These are phyloP conservation scores for Tympanoctomys barrerae DNA, from an alignment of 2,797 vertebrate genomes.

Conservation along the genomic window DNA sequence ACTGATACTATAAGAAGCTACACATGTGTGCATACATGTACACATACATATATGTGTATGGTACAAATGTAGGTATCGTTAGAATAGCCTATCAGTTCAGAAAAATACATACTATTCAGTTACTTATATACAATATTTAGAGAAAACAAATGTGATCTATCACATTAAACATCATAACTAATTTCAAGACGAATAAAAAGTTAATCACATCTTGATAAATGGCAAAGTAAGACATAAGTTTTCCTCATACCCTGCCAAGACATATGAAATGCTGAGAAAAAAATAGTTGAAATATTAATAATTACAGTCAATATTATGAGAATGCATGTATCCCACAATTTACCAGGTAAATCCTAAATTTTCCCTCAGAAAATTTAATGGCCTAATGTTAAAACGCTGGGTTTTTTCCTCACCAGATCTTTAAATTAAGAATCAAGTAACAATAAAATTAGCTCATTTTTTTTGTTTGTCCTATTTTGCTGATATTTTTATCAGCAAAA, in stretches of 20 bases:
- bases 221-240: slow-evolving; percentile 9
- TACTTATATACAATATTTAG: background rate
- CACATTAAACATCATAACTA: background rate
- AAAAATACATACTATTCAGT: background rate
- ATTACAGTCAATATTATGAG: background rate
- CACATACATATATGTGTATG: background rate
- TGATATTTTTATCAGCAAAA: background rate
- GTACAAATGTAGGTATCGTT: background rate
- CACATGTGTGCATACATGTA: background rate
- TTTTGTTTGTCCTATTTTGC: background rate
- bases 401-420: background rate
- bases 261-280: background rate
- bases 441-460: slow-evolving; percentile 21
- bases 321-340: background rate
- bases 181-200: background rate
- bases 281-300: background rate
- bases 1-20: background rate
- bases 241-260: background rate
- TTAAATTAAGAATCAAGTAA: background rate
- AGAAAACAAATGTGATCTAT: background rate
- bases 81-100: slow-evolving; percentile 14
- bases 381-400: background rate
- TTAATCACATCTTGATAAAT: slow-evolving; percentile 23
- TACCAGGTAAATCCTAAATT: slow-evolving; percentile 10
- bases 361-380: background rate